Conservation (phyloP, 2,113 vertebrate species). For the Vidua macroura region DNA sequence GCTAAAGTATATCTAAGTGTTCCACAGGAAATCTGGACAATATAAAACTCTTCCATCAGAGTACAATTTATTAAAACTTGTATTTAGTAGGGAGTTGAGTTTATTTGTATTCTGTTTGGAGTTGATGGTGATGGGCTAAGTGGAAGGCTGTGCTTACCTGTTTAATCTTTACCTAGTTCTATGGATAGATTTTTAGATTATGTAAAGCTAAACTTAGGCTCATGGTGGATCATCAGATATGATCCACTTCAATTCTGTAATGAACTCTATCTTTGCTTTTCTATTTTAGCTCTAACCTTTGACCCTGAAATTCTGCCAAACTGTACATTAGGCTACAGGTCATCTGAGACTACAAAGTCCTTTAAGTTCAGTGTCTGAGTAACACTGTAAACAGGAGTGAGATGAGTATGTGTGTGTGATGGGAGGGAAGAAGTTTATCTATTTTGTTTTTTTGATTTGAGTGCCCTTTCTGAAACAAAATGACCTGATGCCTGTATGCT, state of each 20-base stretch:
- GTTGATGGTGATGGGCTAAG: neutral
- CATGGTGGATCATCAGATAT: neutral
- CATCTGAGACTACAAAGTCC: neutral
- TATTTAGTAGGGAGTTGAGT: neutral
- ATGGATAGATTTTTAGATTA: neutral
- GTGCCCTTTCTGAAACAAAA: neutral
- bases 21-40: neutral
- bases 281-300: neutral
- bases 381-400: neutral
- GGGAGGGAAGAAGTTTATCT: neutral
- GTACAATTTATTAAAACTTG: neutral
- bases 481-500: rapidly evolving
- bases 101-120: neutral
- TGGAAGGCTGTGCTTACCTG: neutral
- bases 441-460: neutral
- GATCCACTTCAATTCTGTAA: neutral
- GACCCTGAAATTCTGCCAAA: neutral
- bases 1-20: neutral
- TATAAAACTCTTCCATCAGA: neutral
- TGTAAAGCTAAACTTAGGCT: neutral
- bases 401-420: neutral
- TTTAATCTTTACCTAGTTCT: neutral
- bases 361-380: neutral
- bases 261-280: neutral
- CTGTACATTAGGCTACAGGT: neutral